phyloP scores from a whole-genome alignment of 2,888 invertebrate genomes.

The Drosophila mulleri region DNA sequence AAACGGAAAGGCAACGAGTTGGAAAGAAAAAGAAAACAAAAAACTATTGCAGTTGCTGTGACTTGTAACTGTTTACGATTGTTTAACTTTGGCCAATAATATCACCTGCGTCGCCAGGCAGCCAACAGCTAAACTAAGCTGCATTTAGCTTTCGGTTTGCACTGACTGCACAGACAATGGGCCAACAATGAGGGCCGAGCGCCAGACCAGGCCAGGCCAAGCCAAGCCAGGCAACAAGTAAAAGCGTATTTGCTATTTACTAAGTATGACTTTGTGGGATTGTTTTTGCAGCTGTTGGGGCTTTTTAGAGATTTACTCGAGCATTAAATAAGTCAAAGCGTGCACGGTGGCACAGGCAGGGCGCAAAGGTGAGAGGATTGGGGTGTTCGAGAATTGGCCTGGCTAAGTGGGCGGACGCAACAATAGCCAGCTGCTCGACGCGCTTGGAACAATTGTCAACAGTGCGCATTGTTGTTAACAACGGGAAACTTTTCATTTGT shows the following conservation, averaged over 20 bases:
- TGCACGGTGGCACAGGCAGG: conserved; percentile 23
- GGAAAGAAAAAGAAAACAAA: conserved; percentile 44
- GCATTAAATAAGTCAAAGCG: conserved; percentile 80
- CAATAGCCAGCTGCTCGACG: conserved; percentile 46
- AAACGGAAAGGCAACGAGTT: conserved; percentile 19
- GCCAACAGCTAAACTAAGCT: conserved; percentile 58
- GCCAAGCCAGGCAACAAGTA: conserved; percentile 62
- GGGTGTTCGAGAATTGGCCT: not conserved
- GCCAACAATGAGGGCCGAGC: conserved; percentile 35
- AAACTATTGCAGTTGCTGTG: conserved; percentile 73
- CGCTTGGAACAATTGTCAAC: conserved; percentile 73
- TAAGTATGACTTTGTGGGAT: conserved; percentile 69
- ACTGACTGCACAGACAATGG: conserved; percentile 36
- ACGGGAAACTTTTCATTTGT: conserved; percentile 61
- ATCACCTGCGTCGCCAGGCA: conserved; percentile 67
- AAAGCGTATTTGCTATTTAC: conserved; percentile 74
- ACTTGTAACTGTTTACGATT: conserved; percentile 69
- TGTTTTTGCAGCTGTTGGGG: conserved; percentile 58
- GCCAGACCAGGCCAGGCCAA: not conserved
- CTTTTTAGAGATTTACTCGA: conserved; percentile 72
- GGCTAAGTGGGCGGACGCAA: not conserved
- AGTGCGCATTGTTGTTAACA: conserved; percentile 71
- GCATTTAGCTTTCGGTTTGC: conserved; percentile 52
- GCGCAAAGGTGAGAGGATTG: conserved; percentile 6
- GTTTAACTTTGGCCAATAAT: conserved; percentile 75